Conservation (phyloP, 2,113 vertebrate genomes). For the Genyomyrus donnyi region DNA sequence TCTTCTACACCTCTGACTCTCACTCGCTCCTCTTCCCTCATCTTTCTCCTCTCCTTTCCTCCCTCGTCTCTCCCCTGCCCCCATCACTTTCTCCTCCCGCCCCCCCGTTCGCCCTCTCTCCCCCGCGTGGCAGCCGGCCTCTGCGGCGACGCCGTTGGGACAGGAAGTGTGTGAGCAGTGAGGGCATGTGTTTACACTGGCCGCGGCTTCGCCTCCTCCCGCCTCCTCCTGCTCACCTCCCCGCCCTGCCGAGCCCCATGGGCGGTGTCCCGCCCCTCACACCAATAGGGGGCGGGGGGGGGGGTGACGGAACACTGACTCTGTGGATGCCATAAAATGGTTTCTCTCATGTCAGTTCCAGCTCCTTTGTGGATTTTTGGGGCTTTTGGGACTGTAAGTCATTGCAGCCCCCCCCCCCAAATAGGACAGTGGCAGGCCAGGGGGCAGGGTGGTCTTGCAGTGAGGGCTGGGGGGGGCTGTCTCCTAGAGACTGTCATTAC, state of each 20-base stretch:
- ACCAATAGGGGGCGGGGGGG: no score
- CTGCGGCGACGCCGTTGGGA: background rate
- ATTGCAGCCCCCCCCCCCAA: background rate
- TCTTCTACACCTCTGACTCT: no score
- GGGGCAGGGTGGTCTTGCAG: background rate
- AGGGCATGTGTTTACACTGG: background rate
- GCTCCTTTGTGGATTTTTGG: background rate
- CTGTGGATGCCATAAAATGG: background rate
- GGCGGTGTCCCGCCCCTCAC: slow-evolving; percentile 12
- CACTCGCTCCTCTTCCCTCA: background rate
- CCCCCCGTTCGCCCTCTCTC: no score
- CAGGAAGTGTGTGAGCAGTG: background rate
- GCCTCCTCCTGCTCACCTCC: background rate
- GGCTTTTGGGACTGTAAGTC: background rate
- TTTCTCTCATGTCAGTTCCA: slow-evolving; percentile 7
- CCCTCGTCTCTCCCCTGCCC: background rate
- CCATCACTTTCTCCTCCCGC: no score
- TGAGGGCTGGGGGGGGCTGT: background rate
- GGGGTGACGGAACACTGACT: background rate
- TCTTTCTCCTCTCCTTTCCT: no score
- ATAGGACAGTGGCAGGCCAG: background rate
- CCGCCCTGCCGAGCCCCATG: background rate
- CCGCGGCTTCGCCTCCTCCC: background rate
- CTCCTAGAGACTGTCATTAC: background rate
- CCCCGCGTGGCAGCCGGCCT: no score